phyloP scores from a whole-genome alignment of 2,888 invertebrate genomes.

The Nasonovia ribisnigri region DNA sequence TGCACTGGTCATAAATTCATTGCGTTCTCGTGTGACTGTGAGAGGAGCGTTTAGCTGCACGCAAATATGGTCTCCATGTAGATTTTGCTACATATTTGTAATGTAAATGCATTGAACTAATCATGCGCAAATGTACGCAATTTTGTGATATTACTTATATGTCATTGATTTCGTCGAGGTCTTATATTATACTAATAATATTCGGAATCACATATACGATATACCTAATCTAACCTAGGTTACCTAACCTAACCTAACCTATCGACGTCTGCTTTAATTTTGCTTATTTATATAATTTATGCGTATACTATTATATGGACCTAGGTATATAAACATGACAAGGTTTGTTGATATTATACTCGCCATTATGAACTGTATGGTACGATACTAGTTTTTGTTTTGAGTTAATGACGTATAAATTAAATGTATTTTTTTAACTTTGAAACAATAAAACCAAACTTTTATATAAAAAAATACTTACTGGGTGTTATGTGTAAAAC shows the following conservation, averaged over 20 bases:
- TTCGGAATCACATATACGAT: not conserved
- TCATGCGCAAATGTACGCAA: not conserved
- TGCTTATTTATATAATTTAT: not conserved
- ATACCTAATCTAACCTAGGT: no score
- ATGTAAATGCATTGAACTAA: not conserved
- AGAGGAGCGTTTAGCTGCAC: not conserved
- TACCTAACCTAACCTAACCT: no score
- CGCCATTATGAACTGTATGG: not conserved
- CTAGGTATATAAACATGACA: not conserved
- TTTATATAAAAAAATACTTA: not conserved
- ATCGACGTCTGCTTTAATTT: not conserved
- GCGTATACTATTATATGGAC: not conserved
- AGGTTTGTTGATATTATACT: not conserved
- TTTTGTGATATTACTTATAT: not conserved
- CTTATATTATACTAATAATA: not conserved
- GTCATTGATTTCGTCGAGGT: not conserved
- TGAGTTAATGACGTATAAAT: constrained; percentile 1
- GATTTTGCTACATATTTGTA: constrained; percentile 6
- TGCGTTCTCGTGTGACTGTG: not conserved
- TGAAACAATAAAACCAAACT: not conserved
- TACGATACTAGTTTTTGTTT: not conserved
- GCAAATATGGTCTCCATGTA: not conserved
- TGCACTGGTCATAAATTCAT: not conserved
- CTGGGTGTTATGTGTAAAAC: not conserved
- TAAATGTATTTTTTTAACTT: not conserved